Base-by-base conservation (phyloP, 2,888 invertebrate species). In the Craniophora ligustri region DNA sequence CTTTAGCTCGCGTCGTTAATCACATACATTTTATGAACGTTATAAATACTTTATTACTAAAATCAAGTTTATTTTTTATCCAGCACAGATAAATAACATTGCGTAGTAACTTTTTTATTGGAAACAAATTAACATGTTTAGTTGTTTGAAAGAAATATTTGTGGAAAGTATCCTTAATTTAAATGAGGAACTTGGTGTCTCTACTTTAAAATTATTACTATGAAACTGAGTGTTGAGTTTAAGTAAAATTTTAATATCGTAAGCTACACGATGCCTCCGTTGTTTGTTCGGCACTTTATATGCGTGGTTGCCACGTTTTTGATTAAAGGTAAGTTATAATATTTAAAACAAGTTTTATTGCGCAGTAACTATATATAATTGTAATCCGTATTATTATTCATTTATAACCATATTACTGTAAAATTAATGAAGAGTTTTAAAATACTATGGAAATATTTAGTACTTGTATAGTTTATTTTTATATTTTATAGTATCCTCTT, bases 1-100 rank as follows among this genome's bases (percentile, higher is more conserved):
- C 85, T 87, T 86, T 76, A 67, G 70, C 75, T 76, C 86, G 82
- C 81, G 76, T 74, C 87, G 82, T 87, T 87, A 87, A 89, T 64
- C 78, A 76, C 75, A 75, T 32, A 50, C 34, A 13, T 83, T 92
- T 89, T 86, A 88, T 79, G 81, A 75, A 82, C 76, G 79, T 71
- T 75, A 74, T 87, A 86, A 89, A 89, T 81, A 75, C 41, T 76
- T 76, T 68, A 69, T 64, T 57, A 55, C 61, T 32, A 8, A 45
- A 59, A 66, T 45, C 31, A 21, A 15, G 26, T 39, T 42, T 38
- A n/a, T 3, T 3, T 38, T 21, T 40, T 18, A 21, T 31, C n/a
- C 32, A 32, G 0, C 26, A 45, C 11, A 31, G 18, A 32, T 21
- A 61, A 58, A 61, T 28, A 42, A 38, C 7, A 13, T 11, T 6